Evolutionary conservation across 1,140 invertebrate species (phyloP).

Genomic region (Orussus abietinus): DNA sequence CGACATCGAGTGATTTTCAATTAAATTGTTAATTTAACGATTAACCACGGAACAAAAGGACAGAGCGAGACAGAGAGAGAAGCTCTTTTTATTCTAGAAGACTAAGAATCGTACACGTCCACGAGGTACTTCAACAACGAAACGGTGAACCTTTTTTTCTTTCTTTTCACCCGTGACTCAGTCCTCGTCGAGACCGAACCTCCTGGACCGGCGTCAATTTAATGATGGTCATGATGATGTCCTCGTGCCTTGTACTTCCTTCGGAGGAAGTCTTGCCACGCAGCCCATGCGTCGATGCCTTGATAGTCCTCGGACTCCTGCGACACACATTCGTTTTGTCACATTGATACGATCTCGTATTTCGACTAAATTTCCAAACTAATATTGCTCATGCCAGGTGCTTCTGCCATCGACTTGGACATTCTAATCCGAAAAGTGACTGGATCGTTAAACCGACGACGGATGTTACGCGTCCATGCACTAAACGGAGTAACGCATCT

Average conservation of each 20-base stretch:
- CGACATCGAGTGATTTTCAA: no score
- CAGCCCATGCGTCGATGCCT: slow-evolving; percentile 21
- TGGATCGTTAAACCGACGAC: slow-evolving; percentile 10
- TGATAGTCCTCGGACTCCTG: slow-evolving; percentile 26
- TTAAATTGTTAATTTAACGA: no score
- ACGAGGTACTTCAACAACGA: no score
- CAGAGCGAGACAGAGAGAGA: no score
- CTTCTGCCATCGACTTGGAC: slow-evolving; percentile 30
- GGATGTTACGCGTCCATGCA: slow-evolving; percentile 10
- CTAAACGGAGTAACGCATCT: slow-evolving; percentile 15
- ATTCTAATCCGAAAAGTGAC: slow-evolving; percentile 48
- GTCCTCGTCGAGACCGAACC: no score
- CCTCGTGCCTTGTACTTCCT: slow-evolving; percentile 28
- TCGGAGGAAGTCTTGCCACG: slow-evolving; percentile 33
- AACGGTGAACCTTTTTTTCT: no score
- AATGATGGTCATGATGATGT: slow-evolving; percentile 42
- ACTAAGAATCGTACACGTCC: no score
- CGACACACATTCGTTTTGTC: slow-evolving; percentile 25
- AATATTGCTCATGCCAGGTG: slow-evolving; percentile 31
- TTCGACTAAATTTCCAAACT: slow-evolving; percentile 26
- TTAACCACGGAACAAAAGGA: no score
- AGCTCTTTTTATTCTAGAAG: no score
- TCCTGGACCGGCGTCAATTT: no score
- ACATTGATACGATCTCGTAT: slow-evolving; percentile 17
- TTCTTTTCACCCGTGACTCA: no score